These are phyloP conservation scores for Therioaphis trifolii DNA, from an alignment of 2,888 invertebrate species.

Conservation along the genomic window DNA sequence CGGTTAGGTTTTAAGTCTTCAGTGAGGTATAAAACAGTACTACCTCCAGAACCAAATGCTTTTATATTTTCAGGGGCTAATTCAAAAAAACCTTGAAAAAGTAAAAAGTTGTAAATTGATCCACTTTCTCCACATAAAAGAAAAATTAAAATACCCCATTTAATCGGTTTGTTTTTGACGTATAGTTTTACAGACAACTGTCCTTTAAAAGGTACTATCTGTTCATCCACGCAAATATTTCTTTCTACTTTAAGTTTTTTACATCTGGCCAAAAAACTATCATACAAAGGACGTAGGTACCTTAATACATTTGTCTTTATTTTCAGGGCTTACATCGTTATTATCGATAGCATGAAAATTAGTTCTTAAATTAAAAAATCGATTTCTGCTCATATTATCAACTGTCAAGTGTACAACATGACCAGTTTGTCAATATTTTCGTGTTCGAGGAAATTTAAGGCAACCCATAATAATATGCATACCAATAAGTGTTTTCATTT, in stretches of 20 bases:
- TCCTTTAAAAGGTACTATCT: neutral
- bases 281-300: neutral
- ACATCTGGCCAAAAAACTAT: neutral
- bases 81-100: too few species aligned
- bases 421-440: neutral
- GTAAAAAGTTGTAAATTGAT: too few species aligned
- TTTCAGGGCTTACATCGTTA: neutral
- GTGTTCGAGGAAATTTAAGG: neutral
- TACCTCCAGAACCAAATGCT: too few species aligned
- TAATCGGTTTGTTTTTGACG: too few species aligned
- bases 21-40: too few species aligned
- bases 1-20: too few species aligned
- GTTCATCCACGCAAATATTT: neutral
- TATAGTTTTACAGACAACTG: too few species aligned
- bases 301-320: neutral
- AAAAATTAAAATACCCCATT: too few species aligned
- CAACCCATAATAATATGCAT: neutral
- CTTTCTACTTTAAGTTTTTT: neutral
- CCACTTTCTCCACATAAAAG: too few species aligned
- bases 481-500: neutral
- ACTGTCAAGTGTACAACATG: neutral
- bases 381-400: neutral
- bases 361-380: neutral
- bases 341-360: slow-evolving; percentile 1
- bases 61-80: too few species aligned